Percentiles rank a stretch among this genome's conserved stretches.
Evolutionary conservation across 2,113 vertebrate species (phyloP).

Genomic region (Camarhynchus parvulus): DNA sequence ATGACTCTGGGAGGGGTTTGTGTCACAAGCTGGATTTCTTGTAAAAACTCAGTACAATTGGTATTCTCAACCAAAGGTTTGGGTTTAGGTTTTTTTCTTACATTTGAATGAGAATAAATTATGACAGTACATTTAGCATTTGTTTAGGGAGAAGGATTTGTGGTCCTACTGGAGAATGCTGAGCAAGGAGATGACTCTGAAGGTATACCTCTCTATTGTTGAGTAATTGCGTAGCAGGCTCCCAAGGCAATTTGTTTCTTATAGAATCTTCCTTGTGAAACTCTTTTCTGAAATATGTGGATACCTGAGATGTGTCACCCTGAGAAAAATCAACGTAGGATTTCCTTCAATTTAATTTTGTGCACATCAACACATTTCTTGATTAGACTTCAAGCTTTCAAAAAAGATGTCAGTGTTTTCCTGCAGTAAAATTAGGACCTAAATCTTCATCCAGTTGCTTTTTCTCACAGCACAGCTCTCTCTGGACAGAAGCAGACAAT

Average conservation of each 20-base stretch:
- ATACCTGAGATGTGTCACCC: conserved; percentile 13
- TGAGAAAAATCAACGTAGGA: conserved; percentile 13
- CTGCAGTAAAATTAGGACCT: conserved; percentile 17
- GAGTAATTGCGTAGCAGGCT: conserved; percentile 34
- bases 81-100: neutral
- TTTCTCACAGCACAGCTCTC: neutral
- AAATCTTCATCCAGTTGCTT: conserved; percentile 16
- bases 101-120: neutral
- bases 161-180: neutral
- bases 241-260: conserved; percentile 27
- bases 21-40: neutral
- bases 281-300: conserved; percentile 13
- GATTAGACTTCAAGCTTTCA: conserved; percentile 33
- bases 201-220: neutral
- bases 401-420: conserved; percentile 6
- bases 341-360: conserved; percentile 44
- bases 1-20: neutral
- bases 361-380: conserved; percentile 32
- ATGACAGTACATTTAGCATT: neutral
- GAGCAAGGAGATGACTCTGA: conserved; percentile 20
- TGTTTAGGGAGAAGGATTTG: neutral
- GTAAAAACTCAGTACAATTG: neutral
- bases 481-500: conserved; percentile 9
- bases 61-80: neutral
- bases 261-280: neutral